Evolutionary conservation across 2,797 vertebrate species (phyloP).

Genomic region (Pachyuromys duprasi): DNA sequence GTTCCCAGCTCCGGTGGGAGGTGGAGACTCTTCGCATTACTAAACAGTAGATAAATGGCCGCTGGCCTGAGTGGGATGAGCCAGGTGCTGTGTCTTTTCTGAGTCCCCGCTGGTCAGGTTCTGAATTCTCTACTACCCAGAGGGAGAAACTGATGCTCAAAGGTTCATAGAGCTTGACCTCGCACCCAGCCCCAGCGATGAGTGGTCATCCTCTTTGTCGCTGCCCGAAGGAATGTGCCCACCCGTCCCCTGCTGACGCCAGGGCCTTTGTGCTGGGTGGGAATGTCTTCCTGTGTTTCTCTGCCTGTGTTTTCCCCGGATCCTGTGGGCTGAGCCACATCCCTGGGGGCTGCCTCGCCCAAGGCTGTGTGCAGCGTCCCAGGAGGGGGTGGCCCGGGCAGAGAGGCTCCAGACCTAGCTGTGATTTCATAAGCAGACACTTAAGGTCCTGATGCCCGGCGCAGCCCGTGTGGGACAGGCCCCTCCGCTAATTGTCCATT

Average conservation of each 20-base stretch:
- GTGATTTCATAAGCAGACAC: constrained; percentile 92
- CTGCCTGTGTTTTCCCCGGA: constrained; percentile 65
- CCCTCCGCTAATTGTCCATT: constrained; percentile 89
- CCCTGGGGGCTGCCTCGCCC: constrained; percentile 80
- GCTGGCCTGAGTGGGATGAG: background rate
- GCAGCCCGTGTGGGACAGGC: constrained; percentile 86
- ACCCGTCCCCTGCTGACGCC: constrained; percentile 56
- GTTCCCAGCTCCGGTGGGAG: background rate
- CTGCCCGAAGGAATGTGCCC: constrained; percentile 47
- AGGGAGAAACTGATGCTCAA: constrained; percentile 38
- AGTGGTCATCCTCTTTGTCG: constrained; percentile 5
- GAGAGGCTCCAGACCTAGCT: constrained; percentile 83
- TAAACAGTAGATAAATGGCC: background rate
- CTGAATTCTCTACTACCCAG: background rate
- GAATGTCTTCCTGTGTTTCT: constrained; percentile 79
- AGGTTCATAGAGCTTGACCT: background rate
- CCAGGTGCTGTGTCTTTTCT: fast-evolving
- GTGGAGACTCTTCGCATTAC: fast-evolving
- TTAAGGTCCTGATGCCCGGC: constrained; percentile 87
- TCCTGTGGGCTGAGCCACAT: constrained; percentile 63
- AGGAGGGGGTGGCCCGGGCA: background rate
- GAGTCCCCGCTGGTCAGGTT: background rate
- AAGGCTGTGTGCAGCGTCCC: constrained; percentile 66
- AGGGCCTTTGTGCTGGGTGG: constrained; percentile 62
- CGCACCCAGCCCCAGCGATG: background rate